These are phyloP conservation scores for Conus ventricosus DNA, from an alignment of 1,140 invertebrate species.

Conservation along the genomic window DNA sequence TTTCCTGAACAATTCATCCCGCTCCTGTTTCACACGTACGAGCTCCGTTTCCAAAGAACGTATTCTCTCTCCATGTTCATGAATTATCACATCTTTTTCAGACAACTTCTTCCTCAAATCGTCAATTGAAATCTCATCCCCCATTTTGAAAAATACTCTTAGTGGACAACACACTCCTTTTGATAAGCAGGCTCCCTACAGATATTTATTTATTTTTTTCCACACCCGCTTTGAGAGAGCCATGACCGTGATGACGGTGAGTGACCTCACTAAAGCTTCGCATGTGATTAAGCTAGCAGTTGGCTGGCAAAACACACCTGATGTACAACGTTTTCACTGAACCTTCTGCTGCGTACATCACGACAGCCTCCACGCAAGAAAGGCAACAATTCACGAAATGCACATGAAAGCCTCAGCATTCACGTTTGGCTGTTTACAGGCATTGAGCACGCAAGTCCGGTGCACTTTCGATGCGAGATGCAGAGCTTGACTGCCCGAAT, in stretches of 20 bases:
- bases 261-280: neutral
- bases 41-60: neutral
- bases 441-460: neutral
- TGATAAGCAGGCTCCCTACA: neutral
- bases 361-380: neutral
- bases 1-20: neutral
- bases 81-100: neutral
- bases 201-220: neutral
- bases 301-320: neutral
- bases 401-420: neutral
- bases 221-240: neutral
- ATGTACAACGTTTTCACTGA: neutral
- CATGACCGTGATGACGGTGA: neutral
- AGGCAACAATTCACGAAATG: neutral
- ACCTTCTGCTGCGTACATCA: neutral
- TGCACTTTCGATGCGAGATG: constrained; percentile 22
- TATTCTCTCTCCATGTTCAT: neutral
- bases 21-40: neutral
- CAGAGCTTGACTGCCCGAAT: neutral
- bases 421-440: neutral
- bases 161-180: neutral
- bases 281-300: neutral
- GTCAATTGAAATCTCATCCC: neutral
- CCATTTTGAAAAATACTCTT: neutral
- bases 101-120: neutral